Conservation (phyloP, 1,140 invertebrate genomes). For the Conus ventricosus region DNA sequence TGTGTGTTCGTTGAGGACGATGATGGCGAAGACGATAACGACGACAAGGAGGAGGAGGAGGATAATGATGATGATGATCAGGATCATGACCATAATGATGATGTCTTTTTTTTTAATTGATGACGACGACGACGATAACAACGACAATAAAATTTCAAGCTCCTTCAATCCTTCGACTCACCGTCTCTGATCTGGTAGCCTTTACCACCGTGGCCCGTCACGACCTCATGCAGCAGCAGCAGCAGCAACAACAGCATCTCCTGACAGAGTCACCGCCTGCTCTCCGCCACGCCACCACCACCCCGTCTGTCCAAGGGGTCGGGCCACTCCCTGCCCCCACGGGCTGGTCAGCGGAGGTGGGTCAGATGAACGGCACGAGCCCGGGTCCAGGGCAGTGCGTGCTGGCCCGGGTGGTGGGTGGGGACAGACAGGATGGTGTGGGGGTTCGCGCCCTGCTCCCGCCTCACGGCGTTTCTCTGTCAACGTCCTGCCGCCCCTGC, state of each 20-base stretch:
- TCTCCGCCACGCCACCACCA: background rate
- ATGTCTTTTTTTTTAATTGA: background rate
- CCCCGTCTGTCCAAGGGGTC: background rate
- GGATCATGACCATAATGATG: background rate
- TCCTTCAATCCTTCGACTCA: too few relatives aligned
- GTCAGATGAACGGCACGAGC: background rate
- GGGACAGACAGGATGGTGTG: background rate
- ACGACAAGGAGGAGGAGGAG: too few relatives aligned
- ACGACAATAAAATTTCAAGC: background rate
- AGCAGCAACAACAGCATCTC: background rate
- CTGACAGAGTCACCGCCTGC: background rate
- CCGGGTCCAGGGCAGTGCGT: background rate
- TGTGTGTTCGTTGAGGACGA: too few relatives aligned
- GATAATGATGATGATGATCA: too few relatives aligned
- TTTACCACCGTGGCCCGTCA: background rate
- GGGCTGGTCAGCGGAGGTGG: background rate
- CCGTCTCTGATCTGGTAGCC: too few relatives aligned
- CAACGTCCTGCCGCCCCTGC: slow-evolving; percentile 12
- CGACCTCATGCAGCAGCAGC: background rate
- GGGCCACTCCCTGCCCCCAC: background rate
- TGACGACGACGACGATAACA: background rate
- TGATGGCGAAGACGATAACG: too few relatives aligned
- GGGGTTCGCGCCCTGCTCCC: background rate
- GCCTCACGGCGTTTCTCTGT: background rate
- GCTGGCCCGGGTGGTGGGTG: background rate